These are phyloP conservation scores for Ametastegia equiseti DNA, from an alignment of 2,888 invertebrate genomes.

Conservation along the genomic window DNA sequence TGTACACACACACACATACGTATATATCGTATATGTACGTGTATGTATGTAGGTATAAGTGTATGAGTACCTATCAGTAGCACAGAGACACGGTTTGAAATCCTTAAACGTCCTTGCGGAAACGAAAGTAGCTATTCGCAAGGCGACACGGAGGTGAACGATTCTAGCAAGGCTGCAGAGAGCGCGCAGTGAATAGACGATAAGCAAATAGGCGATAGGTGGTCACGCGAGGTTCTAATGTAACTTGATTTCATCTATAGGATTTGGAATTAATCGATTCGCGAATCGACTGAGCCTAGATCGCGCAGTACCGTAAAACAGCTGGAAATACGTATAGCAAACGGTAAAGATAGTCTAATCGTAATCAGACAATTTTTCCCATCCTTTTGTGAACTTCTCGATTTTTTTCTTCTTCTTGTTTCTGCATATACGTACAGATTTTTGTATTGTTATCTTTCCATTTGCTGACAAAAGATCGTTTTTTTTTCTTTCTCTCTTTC, in stretches of 20 bases:
- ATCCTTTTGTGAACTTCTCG: too few species aligned
- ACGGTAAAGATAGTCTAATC: too few species aligned
- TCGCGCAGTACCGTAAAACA: too few species aligned
- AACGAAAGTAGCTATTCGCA: conserved; percentile 33
- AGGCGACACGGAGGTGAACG: conserved; percentile 31
- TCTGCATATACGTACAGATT: too few species aligned
- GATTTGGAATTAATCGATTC: background rate
- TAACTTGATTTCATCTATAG: background rate
- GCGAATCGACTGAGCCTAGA: too few species aligned
- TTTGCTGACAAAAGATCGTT: too few species aligned
- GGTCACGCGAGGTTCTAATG: background rate
- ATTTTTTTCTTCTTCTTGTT: too few species aligned
- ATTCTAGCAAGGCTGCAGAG: conserved; percentile 25
- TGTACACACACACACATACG: background rate
- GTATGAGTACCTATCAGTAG: too few species aligned
- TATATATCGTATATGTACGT: background rate
- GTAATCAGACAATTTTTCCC: too few species aligned
- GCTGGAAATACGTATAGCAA: too few species aligned
- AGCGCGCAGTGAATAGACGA: background rate
- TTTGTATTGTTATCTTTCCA: too few species aligned
- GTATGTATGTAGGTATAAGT: background rate
- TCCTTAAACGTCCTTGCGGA: conserved; percentile 39
- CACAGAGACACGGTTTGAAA: background rate
- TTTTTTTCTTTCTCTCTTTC: too few species aligned
- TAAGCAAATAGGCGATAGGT: background rate